phyloP scores from a whole-genome alignment of 2,888 invertebrate species.

The Pristionchus exspectatus region DNA sequence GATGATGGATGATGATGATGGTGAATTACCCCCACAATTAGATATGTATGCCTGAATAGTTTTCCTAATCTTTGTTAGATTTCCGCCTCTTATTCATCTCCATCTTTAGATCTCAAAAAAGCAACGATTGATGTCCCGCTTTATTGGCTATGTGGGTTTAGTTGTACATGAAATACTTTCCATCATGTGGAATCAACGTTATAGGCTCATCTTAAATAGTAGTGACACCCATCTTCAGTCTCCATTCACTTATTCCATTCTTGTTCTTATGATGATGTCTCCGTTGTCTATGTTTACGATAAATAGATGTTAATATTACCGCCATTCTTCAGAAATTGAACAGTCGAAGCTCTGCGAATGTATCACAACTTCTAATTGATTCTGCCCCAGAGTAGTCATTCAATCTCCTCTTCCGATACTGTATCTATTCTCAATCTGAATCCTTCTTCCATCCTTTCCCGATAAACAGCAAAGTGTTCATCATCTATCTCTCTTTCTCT shows the following conservation, averaged over 20 bases:
- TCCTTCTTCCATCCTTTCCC: neutral
- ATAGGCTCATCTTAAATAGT: neutral
- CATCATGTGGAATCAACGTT: neutral
- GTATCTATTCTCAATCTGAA: neutral
- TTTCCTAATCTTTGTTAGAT: neutral
- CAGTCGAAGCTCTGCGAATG: conserved; percentile 8
- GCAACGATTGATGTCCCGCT: neutral
- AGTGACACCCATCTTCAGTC: neutral
- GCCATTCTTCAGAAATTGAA: neutral
- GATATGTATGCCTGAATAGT: conserved; percentile 19
- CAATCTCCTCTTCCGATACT: neutral
- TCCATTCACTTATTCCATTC: neutral
- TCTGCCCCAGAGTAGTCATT: too few species aligned
- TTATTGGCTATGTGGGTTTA: neutral
- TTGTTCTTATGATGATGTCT: neutral
- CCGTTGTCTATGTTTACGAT: neutral
- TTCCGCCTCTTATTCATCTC: neutral
- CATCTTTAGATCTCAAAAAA: conserved; percentile 4
- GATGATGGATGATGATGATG: conserved; percentile 4
- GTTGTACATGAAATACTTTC: conserved; percentile 25
- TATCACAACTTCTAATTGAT: neutral
- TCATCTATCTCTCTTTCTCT: neutral
- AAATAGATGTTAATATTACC: neutral
- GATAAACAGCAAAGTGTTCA: neutral
- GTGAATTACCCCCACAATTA: neutral